Conservation (phyloP, 2,113 vertebrate species). For the Sphyrna mokarran region DNA sequence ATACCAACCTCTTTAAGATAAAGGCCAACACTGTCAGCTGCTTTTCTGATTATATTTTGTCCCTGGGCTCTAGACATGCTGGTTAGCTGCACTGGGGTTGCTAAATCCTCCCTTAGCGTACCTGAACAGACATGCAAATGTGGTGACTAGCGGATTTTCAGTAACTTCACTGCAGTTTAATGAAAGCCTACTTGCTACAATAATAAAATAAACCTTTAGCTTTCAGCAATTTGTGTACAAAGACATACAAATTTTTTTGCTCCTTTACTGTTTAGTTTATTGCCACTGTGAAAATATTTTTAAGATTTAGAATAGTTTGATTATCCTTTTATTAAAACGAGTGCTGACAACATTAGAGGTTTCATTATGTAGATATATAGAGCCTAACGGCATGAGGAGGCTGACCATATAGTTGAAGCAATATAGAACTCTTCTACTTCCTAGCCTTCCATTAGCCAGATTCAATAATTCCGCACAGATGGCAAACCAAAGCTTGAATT, state of each 20-base stretch:
- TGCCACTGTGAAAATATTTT: neutral
- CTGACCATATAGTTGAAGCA: neutral
- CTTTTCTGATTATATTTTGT: neutral
- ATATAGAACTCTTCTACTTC: neutral
- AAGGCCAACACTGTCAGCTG: neutral
- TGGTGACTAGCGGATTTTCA: too few relatives aligned
- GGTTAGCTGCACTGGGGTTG: too few relatives aligned
- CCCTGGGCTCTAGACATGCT: neutral
- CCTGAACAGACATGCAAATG: too few relatives aligned
- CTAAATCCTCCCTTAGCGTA: too few relatives aligned
- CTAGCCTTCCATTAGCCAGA: neutral
- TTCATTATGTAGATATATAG: neutral
- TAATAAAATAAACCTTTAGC: too few relatives aligned
- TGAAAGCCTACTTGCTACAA: too few relatives aligned
- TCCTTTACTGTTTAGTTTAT: neutral
- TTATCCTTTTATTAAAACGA: neutral
- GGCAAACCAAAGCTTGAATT: neutral
- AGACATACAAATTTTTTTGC: neutral
- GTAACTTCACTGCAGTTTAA: too few relatives aligned
- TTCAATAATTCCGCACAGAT: neutral
- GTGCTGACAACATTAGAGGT: neutral
- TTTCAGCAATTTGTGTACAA: neutral
- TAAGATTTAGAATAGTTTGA: neutral
- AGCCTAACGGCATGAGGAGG: neutral
- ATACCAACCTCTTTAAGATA: neutral